Evolutionary conservation across 2,797 vertebrate species (phyloP), one percentile per base, ranked within the genome.

Genomic region (Margarornis squamiger): DNA sequence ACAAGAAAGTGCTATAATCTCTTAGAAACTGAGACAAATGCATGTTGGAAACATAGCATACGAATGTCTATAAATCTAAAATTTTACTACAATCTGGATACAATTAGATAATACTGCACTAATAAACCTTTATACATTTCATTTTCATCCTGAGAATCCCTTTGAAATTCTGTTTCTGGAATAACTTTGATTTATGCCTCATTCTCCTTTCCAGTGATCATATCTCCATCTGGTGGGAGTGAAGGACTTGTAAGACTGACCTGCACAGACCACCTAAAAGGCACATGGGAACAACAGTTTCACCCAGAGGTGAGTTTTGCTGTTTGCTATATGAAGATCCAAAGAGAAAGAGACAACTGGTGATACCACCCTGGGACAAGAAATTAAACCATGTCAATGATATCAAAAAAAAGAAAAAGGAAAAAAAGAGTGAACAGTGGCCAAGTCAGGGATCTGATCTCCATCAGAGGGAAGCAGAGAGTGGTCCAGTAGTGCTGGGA

Each of bases 191-290:
- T 88, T 94, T 81, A 82, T 41, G 38, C 41, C 52, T 81, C 45
- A 9, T 43, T 70, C 32, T 77, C 49, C 86, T 84, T 93, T 72
- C 46, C 29, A 81, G 85, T 51, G 87, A 89, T 87, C 38, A 16
- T 86, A 92, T 66, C 91, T 94, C 91, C 78, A 90, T 91, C 93
- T 88, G 87, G 70, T 83, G 92, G 83, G 92, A 78, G 59, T 1
- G 4, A 91, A 81, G 88, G 57, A 74, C 87, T 71, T 36, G 45
- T 54, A n/a, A 90, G 72, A 68, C 14, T 57, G 76, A 86, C 83
- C 88, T 63, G 59, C 65, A 54, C 49, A 77, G 57, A 71, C 19
- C 61, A 84, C 34, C 70, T 55, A 71, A 90, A 79, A 82, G 43
- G 73, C 52, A 70, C 4, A 5, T 61, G 77, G 49, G 74, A 94